Evolutionary conservation across 1,140 invertebrate species (phyloP), one percentile per base, ranked within the genome.

Genomic region (Uloborus diversus): DNA sequence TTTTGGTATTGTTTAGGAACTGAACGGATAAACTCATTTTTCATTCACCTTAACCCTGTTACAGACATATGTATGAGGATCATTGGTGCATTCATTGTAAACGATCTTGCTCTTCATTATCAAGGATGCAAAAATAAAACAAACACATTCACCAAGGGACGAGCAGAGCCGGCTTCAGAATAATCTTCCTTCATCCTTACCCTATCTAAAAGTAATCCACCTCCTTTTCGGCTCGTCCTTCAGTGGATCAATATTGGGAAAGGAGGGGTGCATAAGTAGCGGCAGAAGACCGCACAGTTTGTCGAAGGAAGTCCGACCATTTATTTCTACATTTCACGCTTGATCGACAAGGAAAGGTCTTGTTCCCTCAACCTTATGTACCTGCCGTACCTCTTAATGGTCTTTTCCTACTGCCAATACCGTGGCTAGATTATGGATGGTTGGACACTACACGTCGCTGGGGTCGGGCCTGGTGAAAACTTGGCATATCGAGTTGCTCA

Each of bases 201-300:
- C 49, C 49, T 20, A n/a, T 53, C 49, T 53, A 20, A 14, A 20
- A 53, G 20, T 57, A 71, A 71, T 71, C 69, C 69, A 59, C 56
- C 56, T 56, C 17, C 9, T 5, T n/a, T 17, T 7, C 9, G 13
- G 13, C 13, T 20, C n/a, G n/a, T n/a, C n/a, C n/a, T n/a, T n/a
- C n/a, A n/a, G 11, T 20, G 20, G 59, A 78, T 78, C 73, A 78
- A 78, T 78, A 78, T 65, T 78, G 73, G 47, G 17, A 62, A 56
- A n/a, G 30, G 56, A 78, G 71, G 59, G 73, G 73, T 78, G 73
- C 73, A 78, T 78, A 78, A 78, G 73, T 78, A 78, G 73, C 73
- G 73, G 73, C 61, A 78, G 73, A 78, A 78, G 73, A 78, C 62
- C 20, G 25, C 61, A 28, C 11, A 78, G 73, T 78, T 78, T 66